Base-by-base conservation (phyloP, 2,113 vertebrate species). In the Oriolus oriolus region DNA sequence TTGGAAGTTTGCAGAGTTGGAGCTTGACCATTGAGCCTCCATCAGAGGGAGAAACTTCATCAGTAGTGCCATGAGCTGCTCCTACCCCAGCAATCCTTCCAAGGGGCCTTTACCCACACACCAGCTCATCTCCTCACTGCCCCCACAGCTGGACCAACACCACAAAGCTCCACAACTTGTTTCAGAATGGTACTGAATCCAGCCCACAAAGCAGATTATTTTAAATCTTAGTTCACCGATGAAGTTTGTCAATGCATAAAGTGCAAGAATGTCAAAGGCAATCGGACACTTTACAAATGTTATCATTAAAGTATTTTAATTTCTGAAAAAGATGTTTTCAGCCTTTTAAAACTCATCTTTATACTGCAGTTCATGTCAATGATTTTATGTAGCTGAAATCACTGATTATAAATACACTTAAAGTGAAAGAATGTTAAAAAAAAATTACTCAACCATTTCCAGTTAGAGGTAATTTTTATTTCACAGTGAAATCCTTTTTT, bases 221-320 rank as follows among this genome's bases (percentile, higher is more conserved):
- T 64, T 39, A 44, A 52, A 61, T 44, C 69, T 56, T 69, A 53
- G 19, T 16, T 83, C 41, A 73, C 19, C 49, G 61, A 13, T 24
- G 10, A 68, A 64, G 28, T 35, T 33, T 31, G 44, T 23, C 31
- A 65, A 22, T 31, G 64, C 50, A 66, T 15, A 26, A 28, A 5
- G 6, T n/a, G 19, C 33, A 59, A 75, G 9, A 31, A 69, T 8
- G 24, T 69, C 41, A 92, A 75, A 85, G 47, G 52, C 42, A 87
- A 57, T 0, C 18, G 27, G n/a, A 71, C 26, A 50, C 8, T 61
- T 76, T 3, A 39, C 3, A 7, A 5, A 16, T 2, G 3, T n/a
- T 53, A 47, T 27, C 33, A 41, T 7, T 41, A 30, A 27, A 52
- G 3, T 56, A 65, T 31, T 39, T 87, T 27, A 4, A 44, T 42